A percentile compares a stretch with the other conserved stretches of the same genome.
These are phyloP conservation scores for Nyctalus aviator DNA, from an alignment of 2,797 vertebrate species.

Conservation along the genomic window DNA sequence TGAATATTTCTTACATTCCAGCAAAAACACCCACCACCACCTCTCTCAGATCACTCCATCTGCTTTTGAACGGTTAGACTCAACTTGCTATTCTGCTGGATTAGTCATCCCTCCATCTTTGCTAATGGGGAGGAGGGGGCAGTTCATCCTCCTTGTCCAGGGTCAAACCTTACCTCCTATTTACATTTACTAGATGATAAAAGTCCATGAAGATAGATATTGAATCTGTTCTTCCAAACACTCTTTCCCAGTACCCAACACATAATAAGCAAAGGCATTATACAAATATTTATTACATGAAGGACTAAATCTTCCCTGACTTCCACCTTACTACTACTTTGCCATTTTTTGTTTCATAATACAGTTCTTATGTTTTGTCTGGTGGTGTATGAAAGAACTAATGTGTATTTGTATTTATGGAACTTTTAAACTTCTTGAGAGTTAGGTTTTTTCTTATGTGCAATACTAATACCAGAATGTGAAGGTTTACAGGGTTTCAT, in stretches of 20 bases:
- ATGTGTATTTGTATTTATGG: neutral
- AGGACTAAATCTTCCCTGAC: neutral
- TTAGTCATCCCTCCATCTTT: neutral
- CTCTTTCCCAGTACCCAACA: neutral
- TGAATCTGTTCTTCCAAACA: neutral
- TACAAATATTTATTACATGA: neutral
- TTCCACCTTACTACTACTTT: neutral
- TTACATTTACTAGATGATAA: neutral
- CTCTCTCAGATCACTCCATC: neutral
- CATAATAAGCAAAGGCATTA: neutral
- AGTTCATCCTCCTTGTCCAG: neutral
- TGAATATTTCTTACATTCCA: neutral
- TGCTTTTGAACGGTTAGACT: neutral
- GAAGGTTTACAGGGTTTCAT: neutral
- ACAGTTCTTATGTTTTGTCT: neutral
- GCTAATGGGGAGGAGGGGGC: neutral
- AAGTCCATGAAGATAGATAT: neutral
- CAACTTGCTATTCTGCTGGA: neutral
- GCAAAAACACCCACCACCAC: neutral
- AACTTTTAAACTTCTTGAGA: neutral
- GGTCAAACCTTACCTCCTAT: neutral
- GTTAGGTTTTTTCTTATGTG: neutral
- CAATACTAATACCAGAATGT: neutral
- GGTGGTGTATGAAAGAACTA: neutral
- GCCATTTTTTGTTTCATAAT: neutral